Evolutionary conservation across 2,113 vertebrate genomes (phyloP).

Genomic region (Eptatretus burgeri): DNA sequence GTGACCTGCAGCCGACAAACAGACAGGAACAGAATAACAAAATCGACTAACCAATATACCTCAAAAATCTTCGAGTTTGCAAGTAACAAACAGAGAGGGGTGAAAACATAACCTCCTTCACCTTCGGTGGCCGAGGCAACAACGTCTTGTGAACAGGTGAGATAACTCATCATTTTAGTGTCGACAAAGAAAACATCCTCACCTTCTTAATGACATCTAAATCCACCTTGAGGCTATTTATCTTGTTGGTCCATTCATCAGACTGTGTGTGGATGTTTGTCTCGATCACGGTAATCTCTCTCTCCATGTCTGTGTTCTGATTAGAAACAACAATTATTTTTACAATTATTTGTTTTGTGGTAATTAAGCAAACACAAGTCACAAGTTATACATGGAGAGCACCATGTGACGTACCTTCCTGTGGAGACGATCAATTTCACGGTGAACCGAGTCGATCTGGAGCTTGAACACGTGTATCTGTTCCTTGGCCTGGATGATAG

Average conservation of each 20-base stretch:
- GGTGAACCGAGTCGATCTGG: constrained; percentile 17
- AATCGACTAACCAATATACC: too few species aligned
- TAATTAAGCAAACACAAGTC: too few species aligned
- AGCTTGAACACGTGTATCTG: constrained; percentile 16
- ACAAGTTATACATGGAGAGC: too few species aligned
- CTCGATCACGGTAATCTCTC: constrained; percentile 14
- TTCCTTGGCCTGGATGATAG: constrained; percentile 16
- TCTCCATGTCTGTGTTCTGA: constrained; percentile 16
- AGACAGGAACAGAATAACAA: too few species aligned
- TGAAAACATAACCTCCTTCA: too few species aligned
- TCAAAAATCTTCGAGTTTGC: too few species aligned
- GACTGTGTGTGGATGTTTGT: constrained; percentile 13
- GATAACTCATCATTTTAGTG: too few species aligned
- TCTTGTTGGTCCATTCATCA: constrained; percentile 17
- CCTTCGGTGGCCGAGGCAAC: too few species aligned
- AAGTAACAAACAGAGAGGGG: too few species aligned
- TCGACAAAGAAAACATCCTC: not conserved
- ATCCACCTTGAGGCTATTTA: constrained; percentile 14
- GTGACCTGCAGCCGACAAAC: too few species aligned
- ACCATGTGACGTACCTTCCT: not conserved
- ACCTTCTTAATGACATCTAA: constrained; percentile 20
- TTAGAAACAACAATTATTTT: not conserved
- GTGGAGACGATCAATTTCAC: constrained; percentile 19
- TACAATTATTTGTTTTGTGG: too few species aligned
- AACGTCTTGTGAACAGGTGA: too few species aligned